Evolutionary conservation across 1,140 invertebrate genomes (phyloP).

Genomic region (Lordiphosa mommai): DNA sequence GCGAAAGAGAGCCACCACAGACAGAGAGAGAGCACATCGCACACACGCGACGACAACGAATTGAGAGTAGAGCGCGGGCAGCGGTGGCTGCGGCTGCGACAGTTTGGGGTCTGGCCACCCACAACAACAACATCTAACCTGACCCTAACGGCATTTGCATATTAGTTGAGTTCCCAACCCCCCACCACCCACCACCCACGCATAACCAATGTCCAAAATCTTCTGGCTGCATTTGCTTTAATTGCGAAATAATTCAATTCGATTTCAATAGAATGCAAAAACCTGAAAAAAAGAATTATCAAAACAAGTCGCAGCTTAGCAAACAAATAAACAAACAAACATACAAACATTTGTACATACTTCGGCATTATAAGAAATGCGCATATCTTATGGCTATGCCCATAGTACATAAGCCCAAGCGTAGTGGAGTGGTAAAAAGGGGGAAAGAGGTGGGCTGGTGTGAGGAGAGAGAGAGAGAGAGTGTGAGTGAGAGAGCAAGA

Average conservation of each 20-base stretch:
- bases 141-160: constrained; percentile 50
- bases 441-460: too few species aligned
- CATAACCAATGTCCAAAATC: constrained; percentile 5
- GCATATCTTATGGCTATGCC: constrained; percentile 71
- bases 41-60: constrained; percentile 69
- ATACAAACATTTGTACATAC: constrained; percentile 43
- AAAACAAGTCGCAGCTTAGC: constrained; percentile 70
- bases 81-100: constrained; percentile 27
- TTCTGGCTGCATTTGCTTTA: neutral
- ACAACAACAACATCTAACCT: constrained; percentile 22
- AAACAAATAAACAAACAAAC: constrained; percentile 59
- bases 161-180: constrained; percentile 31
- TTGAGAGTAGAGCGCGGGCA: constrained; percentile 10
- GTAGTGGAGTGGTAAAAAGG: constrained; percentile 23
- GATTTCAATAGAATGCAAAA: constrained; percentile 40
- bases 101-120: constrained; percentile 62
- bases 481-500: constrained; percentile 52
- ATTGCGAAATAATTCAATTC: constrained; percentile 42
- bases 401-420: constrained; percentile 61
- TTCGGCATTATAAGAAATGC: constrained; percentile 69
- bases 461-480: constrained; percentile 4
- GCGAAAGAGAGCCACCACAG: constrained; percentile 40
- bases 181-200: neutral
- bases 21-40: constrained; percentile 52
- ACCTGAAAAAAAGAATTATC: constrained; percentile 36